A percentile compares a stretch with the other conserved stretches of the same genome.
Conservation (phyloP, 2,888 invertebrate species). For the Helobdella robusta region DNA sequence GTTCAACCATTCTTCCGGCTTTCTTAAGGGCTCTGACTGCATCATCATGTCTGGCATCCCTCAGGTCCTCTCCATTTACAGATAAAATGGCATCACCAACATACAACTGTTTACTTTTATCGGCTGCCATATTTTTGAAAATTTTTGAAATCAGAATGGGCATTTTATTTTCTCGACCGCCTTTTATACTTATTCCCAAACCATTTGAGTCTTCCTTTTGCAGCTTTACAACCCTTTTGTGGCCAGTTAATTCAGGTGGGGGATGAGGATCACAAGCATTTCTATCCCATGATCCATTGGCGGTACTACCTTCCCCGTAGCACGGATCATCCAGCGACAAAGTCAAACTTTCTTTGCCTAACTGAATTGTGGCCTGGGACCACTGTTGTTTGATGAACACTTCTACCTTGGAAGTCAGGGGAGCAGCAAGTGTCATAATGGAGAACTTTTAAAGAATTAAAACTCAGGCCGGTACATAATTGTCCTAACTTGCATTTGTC, state of each 20-base stretch:
- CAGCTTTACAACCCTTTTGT: slow-evolving; percentile 85
- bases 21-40: slow-evolving; percentile 92
- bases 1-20: slow-evolving; percentile 90
- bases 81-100: slow-evolving; percentile 96
- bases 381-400: slow-evolving; percentile 25
- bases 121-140: slow-evolving; percentile 62
- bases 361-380: slow-evolving; percentile 13
- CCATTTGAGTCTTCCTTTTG: slow-evolving; percentile 96
- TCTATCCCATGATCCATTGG: slow-evolving; percentile 12
- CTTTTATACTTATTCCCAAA: slow-evolving; percentile 94
- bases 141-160: slow-evolving; percentile 97
- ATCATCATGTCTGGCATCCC: slow-evolving; percentile 96
- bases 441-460: too few relatives aligned
- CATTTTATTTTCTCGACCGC: slow-evolving; percentile 97
- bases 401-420: slow-evolving; percentile 23
- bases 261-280: slow-evolving; percentile 23
- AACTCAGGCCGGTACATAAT: too few relatives aligned
- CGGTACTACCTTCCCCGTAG: background rate
- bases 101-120: slow-evolving; percentile 89
- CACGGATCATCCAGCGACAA: slow-evolving; percentile 25
- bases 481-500: too few relatives aligned
- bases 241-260: slow-evolving; percentile 49
- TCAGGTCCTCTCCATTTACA: slow-evolving; percentile 89
- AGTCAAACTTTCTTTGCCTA: slow-evolving; percentile 16
- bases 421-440: slow-evolving; percentile 2